A percentile compares a stretch with the other conserved stretches of the same genome.
phyloP scores from a whole-genome alignment of 2,888 invertebrate species.

The Aporophyla lueneburgensis region DNA sequence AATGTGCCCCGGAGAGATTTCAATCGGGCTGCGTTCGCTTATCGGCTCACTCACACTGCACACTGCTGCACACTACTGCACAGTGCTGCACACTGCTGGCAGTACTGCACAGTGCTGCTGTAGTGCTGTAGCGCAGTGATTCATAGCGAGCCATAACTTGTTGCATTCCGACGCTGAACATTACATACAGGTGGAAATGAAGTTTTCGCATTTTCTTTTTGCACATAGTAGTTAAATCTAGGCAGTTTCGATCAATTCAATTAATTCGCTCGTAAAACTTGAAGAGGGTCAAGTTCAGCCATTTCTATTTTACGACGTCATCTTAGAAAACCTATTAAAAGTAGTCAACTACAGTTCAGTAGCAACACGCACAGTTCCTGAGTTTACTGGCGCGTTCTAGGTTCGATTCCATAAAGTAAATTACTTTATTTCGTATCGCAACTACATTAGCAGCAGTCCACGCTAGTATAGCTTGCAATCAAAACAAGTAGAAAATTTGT shows the following conservation, averaged over 20 bases:
- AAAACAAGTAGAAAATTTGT: not conserved
- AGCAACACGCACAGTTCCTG: not conserved
- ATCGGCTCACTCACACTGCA: not conserved
- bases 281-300: not conserved
- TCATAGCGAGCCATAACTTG: conserved; percentile 2
- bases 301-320: conserved; percentile 23
- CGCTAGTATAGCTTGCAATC: not conserved
- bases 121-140: not conserved
- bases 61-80: not conserved
- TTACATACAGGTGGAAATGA: not conserved
- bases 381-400: too few species aligned
- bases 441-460: not conserved
- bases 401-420: not conserved
- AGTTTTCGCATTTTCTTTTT: not conserved
- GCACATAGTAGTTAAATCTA: not conserved
- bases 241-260: conserved; percentile 11
- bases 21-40: conserved; percentile 12
- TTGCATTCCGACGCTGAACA: conserved; percentile 1
- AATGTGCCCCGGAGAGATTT: conserved; percentile 37
- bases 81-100: not conserved
- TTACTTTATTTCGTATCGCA: not conserved
- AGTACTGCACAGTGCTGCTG: not conserved
- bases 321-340: not conserved
- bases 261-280: not conserved
- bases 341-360: too few species aligned